phyloP scores from a whole-genome alignment of 2,113 vertebrate genomes.

The Tiliqua scincoides region DNA sequence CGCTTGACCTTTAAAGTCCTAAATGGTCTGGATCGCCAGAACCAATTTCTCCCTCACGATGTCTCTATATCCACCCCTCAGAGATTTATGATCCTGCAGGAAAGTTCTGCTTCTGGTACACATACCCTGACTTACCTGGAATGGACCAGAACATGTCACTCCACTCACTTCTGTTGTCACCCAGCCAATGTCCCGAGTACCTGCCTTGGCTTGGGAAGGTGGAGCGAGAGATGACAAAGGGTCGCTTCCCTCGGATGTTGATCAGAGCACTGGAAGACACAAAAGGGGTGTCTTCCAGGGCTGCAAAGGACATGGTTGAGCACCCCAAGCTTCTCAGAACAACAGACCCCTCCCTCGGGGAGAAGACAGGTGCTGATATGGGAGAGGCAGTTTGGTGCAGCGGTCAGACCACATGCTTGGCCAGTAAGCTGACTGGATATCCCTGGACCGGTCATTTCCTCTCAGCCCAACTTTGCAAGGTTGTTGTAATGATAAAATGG shows the following conservation, averaged over 20 bases:
- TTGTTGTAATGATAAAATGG: too few relatives aligned
- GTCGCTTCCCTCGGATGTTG: slow-evolving; percentile 79
- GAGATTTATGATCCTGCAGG: too few relatives aligned
- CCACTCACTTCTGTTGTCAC: slow-evolving; percentile 89
- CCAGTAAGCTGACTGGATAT: too few relatives aligned
- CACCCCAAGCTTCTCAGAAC: not conserved
- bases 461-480: too few relatives aligned
- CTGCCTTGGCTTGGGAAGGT: slow-evolving; percentile 89
- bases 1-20: too few relatives aligned
- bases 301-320: not conserved
- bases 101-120: too few relatives aligned
- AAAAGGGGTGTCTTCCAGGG: not conserved
- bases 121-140: slow-evolving; percentile 72
- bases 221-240: slow-evolving; percentile 89
- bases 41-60: too few relatives aligned
- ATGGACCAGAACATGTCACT: slow-evolving; percentile 87
- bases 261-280: slow-evolving; percentile 80
- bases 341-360: not conserved
- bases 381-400: too few relatives aligned
- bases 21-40: too few relatives aligned
- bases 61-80: too few relatives aligned
- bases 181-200: slow-evolving; percentile 91
- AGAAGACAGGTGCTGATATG: not conserved
- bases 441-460: too few relatives aligned
- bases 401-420: too few relatives aligned